phyloP scores from a whole-genome alignment of 2,888 invertebrate species.

The Griposia aprilina region DNA sequence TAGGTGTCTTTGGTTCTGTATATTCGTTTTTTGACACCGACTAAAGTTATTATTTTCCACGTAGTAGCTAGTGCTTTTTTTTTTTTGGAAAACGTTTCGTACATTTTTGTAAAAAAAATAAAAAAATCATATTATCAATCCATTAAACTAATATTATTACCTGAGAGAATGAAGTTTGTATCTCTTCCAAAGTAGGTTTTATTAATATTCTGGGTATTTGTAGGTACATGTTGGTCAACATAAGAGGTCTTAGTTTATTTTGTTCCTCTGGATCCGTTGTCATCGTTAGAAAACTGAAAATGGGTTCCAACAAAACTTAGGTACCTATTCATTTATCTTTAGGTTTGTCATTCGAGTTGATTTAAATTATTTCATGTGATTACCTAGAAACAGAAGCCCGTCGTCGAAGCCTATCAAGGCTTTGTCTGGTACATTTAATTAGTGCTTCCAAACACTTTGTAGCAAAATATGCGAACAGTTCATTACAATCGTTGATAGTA shows the following conservation, averaged over 20 bases:
- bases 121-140: neutral
- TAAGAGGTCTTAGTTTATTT: conserved; percentile 89
- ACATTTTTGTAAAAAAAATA: no score
- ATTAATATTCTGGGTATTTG: conserved; percentile 92
- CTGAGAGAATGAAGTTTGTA: conserved; percentile 92
- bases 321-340: neutral
- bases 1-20: no score
- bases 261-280: conserved; percentile 86
- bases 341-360: neutral
- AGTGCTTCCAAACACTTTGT: conserved; percentile 93
- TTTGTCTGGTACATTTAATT: conserved; percentile 93
- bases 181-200: conserved; percentile 92
- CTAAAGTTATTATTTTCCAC: no score
- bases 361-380: neutral
- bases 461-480: conserved; percentile 95
- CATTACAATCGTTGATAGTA: conserved; percentile 94
- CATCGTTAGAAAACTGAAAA: conserved; percentile 86
- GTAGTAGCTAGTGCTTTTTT: no score
- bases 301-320: neutral
- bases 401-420: conserved; percentile 93
- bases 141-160: conserved; percentile 68
- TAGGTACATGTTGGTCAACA: conserved; percentile 92
- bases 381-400: conserved; percentile 89
- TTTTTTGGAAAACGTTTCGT: no score
- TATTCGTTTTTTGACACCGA: no score